Evolutionary conservation across 2,888 invertebrate genomes (phyloP).

Genomic region (Sicus ferrugineus): DNA sequence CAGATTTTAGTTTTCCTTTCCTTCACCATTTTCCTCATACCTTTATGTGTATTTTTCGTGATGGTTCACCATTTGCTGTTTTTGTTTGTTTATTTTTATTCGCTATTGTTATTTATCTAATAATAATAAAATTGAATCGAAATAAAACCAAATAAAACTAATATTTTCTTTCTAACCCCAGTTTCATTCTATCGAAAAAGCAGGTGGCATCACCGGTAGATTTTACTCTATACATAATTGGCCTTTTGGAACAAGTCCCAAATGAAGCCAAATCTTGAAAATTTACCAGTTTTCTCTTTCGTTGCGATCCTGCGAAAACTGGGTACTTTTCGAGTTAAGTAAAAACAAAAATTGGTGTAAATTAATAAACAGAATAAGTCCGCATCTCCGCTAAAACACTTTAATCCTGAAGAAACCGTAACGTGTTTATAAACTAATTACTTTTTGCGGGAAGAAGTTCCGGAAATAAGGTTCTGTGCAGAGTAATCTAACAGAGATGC

Average conservation of each 20-base stretch:
- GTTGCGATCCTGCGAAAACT: constrained; percentile 25
- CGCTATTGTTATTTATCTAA: too few species aligned
- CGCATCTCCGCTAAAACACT: not conserved
- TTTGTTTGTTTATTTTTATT: too few species aligned
- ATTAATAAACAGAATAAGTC: not conserved
- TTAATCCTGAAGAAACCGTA: too few species aligned
- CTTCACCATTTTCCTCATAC: too few species aligned
- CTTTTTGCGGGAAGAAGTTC: not conserved
- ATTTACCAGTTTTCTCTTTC: constrained; percentile 31
- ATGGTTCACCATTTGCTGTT: too few species aligned
- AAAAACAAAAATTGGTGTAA: constrained; percentile 20
- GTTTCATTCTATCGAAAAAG: too few species aligned
- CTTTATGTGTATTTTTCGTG: too few species aligned
- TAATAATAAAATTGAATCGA: too few species aligned
- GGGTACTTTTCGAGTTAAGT: constrained; percentile 20
- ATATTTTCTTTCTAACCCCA: too few species aligned
- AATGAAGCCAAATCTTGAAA: constrained; percentile 43
- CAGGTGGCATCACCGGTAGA: not conserved
- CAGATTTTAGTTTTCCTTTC: too few species aligned
- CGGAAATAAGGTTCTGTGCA: not conserved
- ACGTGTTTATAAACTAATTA: not conserved
- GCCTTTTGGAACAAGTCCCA: constrained; percentile 42
- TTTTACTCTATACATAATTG: constrained; percentile 15
- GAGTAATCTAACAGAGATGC: constrained; percentile 34
- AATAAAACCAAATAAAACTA: too few species aligned